These are phyloP conservation scores for Xenus cinereus DNA, from an alignment of 2,113 vertebrate genomes.

Conservation along the genomic window DNA sequence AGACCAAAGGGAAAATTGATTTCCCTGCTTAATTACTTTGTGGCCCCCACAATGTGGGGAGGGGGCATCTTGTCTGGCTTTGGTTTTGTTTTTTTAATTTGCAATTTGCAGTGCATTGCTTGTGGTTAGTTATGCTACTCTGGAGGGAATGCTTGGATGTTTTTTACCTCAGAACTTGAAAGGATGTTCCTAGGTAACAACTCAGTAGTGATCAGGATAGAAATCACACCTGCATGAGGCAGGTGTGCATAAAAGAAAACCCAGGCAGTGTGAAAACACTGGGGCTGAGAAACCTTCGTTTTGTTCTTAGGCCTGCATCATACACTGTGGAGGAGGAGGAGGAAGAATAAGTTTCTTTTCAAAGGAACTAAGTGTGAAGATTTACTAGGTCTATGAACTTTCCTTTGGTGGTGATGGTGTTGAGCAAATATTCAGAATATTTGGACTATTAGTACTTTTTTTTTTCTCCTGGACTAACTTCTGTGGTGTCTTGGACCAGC, in stretches of 20 bases:
- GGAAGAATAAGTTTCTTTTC: not conserved
- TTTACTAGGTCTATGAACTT: not conserved
- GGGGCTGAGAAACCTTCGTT: not conserved
- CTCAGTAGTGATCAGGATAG: not conserved
- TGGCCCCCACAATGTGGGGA: not conserved
- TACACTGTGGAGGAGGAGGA: not conserved
- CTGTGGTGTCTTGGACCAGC: not conserved
- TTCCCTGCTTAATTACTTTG: not conserved
- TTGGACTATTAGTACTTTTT: not conserved
- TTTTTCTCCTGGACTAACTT: not conserved
- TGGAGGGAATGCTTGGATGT: not conserved
- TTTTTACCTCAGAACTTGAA: conserved; percentile 6
- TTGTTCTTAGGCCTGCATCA: not conserved
- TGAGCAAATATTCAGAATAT: not conserved
- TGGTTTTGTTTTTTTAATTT: not conserved
- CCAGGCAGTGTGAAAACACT: not conserved
- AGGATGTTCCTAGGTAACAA: not conserved
- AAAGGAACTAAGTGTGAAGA: not conserved
- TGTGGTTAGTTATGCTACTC: not conserved
- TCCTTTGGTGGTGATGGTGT: not conserved
- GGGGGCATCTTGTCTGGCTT: not conserved
- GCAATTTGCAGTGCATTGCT: not conserved
- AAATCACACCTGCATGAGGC: not conserved
- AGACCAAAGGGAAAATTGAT: not conserved
- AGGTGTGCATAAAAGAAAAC: not conserved